Percentiles rank a stretch among this genome's conserved stretches.
phyloP scores from a whole-genome alignment of 2,888 invertebrate genomes.

The Chrysina gloriosa region DNA sequence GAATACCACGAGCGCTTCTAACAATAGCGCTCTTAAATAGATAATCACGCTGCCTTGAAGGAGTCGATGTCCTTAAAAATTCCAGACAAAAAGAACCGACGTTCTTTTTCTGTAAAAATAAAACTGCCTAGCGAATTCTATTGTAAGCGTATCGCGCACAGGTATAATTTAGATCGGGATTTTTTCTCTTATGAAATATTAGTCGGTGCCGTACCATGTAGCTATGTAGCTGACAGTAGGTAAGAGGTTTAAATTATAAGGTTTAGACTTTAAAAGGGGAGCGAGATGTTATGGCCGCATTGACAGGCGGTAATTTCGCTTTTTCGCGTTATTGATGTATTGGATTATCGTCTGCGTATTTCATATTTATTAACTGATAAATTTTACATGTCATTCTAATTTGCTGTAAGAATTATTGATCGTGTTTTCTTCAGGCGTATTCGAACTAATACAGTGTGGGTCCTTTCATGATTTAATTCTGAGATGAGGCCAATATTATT shows the following conservation, averaged over 20 bases:
- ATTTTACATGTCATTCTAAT: slow-evolving; percentile 17
- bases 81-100: slow-evolving; percentile 33
- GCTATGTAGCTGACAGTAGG: slow-evolving; percentile 16
- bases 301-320: slow-evolving; percentile 43
- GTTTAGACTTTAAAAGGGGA: slow-evolving; percentile 21
- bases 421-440: neutral
- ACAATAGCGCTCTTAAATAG: slow-evolving; percentile 31
- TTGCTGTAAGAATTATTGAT: slow-evolving; percentile 4
- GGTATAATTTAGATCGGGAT: slow-evolving; percentile 31
- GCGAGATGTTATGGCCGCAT: slow-evolving; percentile 24
- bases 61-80: slow-evolving; percentile 33
- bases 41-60: slow-evolving; percentile 30
- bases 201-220: slow-evolving; percentile 31
- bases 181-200: slow-evolving; percentile 35
- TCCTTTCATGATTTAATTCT: too few relatives aligned
- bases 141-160: slow-evolving; percentile 34
- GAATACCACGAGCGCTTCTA: slow-evolving; percentile 14
- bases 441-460: neutral
- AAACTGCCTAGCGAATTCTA: slow-evolving; percentile 15
- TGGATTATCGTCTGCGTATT: slow-evolving; percentile 34
- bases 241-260: slow-evolving; percentile 39
- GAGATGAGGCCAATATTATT: too few relatives aligned
- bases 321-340: slow-evolving; percentile 43
- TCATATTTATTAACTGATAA: slow-evolving; percentile 31
- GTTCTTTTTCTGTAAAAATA: slow-evolving; percentile 21